Evolutionary conservation across 2,888 invertebrate genomes (phyloP).

Genomic region (Melinaea marsaeus): DNA sequence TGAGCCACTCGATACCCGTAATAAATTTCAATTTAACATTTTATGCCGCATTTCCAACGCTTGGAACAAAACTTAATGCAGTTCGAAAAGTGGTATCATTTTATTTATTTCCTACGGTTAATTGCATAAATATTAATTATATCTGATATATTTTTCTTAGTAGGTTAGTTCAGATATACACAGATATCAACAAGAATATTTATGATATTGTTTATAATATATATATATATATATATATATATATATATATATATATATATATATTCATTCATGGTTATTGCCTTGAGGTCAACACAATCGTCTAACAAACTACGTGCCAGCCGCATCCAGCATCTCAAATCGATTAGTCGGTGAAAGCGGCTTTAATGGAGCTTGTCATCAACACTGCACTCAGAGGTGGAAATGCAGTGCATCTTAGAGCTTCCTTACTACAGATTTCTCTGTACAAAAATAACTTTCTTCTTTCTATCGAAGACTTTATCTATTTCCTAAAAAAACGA

Average conservation of each 20-base stretch:
- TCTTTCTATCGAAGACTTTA: not conserved
- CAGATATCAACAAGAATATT: not conserved
- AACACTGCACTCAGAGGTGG: constrained; percentile 22
- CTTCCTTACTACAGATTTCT: not conserved
- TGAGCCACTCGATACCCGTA: constrained; percentile 21
- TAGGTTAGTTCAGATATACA: not conserved
- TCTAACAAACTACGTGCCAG: not conserved
- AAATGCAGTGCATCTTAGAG: constrained; percentile 19
- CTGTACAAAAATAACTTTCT: not conserved
- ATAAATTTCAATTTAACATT: constrained; percentile 29
- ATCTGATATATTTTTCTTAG: not conserved
- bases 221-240: too few relatives aligned
- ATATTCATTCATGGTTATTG: constrained; percentile 3
- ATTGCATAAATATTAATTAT: not conserved
- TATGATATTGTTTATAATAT: not conserved
- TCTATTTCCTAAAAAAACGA: not conserved
- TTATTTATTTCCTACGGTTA: constrained; percentile 15
- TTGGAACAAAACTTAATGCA: constrained; percentile 11
- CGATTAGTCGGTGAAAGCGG: constrained; percentile 17
- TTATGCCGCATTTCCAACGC: constrained; percentile 23
- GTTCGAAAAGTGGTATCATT: constrained; percentile 21
- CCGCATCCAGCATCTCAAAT: constrained; percentile 12
- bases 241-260: too few relatives aligned
- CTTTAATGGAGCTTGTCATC: constrained; percentile 28
- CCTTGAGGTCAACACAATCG: not conserved